These are phyloP conservation scores for Eurystomus glaucurus DNA, from an alignment of 2,797 vertebrate genomes.

Conservation along the genomic window DNA sequence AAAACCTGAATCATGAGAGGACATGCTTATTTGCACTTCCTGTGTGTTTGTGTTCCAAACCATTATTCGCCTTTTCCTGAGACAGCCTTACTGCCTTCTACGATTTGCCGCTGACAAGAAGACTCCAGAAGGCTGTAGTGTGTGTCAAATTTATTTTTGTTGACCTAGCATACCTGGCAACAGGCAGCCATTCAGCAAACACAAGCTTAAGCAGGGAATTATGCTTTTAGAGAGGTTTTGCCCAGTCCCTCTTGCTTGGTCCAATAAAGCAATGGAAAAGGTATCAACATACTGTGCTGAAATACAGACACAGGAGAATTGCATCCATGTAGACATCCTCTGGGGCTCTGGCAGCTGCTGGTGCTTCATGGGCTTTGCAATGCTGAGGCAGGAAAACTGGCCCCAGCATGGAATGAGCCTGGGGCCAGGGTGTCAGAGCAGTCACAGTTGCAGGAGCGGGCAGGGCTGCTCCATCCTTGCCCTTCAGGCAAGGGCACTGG, in stretches of 20 bases:
- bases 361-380: fast-evolving
- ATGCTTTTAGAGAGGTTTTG: not conserved
- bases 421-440: not conserved
- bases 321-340: fast-evolving
- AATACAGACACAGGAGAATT: not conserved
- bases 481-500: not conserved
- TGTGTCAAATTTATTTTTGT: not conserved
- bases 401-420: not conserved
- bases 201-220: not conserved
- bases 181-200: not conserved
- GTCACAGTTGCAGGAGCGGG: not conserved
- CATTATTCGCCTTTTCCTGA: not conserved
- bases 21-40: not conserved
- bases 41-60: not conserved
- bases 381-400: not conserved
- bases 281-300: not conserved
- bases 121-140: not conserved
- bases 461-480: not conserved
- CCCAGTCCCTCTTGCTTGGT: not conserved
- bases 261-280: not conserved
- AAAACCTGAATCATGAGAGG: not conserved
- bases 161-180: not conserved
- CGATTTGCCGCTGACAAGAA: not conserved
- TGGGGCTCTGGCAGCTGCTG: not conserved
- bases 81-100: not conserved